Evolutionary conservation across 1,140 invertebrate species (phyloP).

Genomic region (Anoplolepis gracilipes): DNA sequence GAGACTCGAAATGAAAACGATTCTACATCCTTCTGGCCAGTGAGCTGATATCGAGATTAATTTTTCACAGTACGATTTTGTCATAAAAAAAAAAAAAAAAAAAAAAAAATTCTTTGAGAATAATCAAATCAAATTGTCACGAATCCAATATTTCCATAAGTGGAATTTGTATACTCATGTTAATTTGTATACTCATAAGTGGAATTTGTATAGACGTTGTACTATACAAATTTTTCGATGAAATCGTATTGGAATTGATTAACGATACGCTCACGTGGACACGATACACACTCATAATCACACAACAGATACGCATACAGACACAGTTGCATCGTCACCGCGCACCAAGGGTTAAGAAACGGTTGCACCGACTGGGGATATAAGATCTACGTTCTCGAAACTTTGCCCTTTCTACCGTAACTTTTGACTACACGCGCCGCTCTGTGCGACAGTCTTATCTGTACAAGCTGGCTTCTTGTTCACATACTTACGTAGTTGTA

Average conservation of each 20-base stretch:
- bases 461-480: slow-evolving; percentile 55
- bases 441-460: slow-evolving; percentile 50
- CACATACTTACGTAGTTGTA: slow-evolving; percentile 48
- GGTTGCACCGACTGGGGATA: slow-evolving; percentile 55
- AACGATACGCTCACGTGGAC: slow-evolving; percentile 57
- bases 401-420: slow-evolving; percentile 32
- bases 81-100: background rate
- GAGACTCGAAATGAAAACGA: slow-evolving; percentile 50
- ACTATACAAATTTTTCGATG: background rate
- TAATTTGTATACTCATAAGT: too few species aligned
- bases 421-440: background rate
- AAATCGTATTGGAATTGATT: slow-evolving; percentile 30
- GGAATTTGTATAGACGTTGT: background rate
- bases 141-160: background rate
- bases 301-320: background rate
- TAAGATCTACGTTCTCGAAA: slow-evolving; percentile 36
- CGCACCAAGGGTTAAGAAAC: slow-evolving; percentile 36
- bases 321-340: slow-evolving; percentile 50
- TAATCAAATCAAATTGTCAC: background rate
- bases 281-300: background rate
- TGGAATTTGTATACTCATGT: background rate
- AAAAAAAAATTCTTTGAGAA: background rate
- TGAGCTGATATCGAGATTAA: slow-evolving; percentile 27
- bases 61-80: slow-evolving; percentile 26
- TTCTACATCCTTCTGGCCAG: slow-evolving; percentile 24